Base-by-base conservation (phyloP, 2,888 invertebrate species). In the Meiosimyza platycephala region DNA sequence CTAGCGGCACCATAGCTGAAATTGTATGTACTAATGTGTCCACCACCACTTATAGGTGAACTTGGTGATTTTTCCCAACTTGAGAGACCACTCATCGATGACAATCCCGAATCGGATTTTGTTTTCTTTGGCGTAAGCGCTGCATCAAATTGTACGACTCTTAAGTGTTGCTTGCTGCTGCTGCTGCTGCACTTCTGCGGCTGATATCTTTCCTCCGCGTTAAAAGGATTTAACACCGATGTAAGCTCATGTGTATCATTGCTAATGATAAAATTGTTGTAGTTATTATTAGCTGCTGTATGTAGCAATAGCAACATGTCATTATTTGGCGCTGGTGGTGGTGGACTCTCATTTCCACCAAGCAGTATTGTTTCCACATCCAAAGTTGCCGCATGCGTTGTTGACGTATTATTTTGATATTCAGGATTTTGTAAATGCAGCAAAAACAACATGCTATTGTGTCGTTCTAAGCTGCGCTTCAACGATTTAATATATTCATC, bases 51-150 rank as follows among this genome's bases (percentile, higher is more conserved):
- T 6, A 76, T 47, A 1, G 94, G 94, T 0, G 94, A 95, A 40
- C 93, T 93, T 5, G 95, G 95, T 50, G 95, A 94, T 88, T 95
- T 95, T 85, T 95, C 95, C 64, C 94, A 88, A 83, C 94, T 94
- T 13, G 94, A 94, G 91, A 95, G 93, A 6, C 95, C 94, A 82
- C 94, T 95, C 92, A 95, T 93, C 7, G 95, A 95, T 0, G 95
- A 95, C 67, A 95, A 87, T 0, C 95, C 95, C 0, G 95, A 95
- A 85, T 95, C 95, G 1, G 95, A 95, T 85, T 95, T 95, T 1
- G 93, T 81, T 71, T 83, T 84, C 55, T 83, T 82, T 6, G 83
- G 69, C 0, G 77, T 9, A 40, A 40, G 40, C 79, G 76, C 11
- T 80, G 76, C 11, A 55, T 33, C n/a, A 47, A 12, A 54, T n/a